phyloP scores from a whole-genome alignment of 35 echinoderm and acorn worm genomes.

The Hemicentrotus pulcherrimus region DNA sequence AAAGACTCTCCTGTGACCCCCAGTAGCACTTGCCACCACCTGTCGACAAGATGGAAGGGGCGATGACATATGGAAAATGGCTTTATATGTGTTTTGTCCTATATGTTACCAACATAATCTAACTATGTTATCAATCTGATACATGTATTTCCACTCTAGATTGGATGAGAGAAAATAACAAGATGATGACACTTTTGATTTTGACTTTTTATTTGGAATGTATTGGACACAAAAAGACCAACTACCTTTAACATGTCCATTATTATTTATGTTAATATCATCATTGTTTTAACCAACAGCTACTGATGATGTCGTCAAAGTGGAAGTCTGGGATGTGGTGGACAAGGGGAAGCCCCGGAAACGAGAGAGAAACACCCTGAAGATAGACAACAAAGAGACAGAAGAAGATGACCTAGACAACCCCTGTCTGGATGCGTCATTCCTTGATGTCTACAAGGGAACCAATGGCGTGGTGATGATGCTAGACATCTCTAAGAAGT shows the following conservation, averaged over 20 bases:
- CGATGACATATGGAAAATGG: no score
- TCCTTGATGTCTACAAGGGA: slow-evolving; percentile 97
- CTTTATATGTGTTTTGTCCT: no score
- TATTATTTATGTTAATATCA: background rate
- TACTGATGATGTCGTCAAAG: slow-evolving; percentile 97
- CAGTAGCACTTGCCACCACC: no score
- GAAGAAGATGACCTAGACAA: slow-evolving; percentile 49
- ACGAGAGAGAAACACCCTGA: slow-evolving; percentile 70
- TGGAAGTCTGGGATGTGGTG: slow-evolving; percentile 97
- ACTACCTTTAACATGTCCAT: background rate
- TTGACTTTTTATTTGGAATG: background rate
- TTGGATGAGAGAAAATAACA: no score
- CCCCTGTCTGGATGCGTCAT: slow-evolving; percentile 90
- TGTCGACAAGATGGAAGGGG: no score
- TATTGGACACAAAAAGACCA: background rate
- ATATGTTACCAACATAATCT: no score
- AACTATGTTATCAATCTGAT: no score
- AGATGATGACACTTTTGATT: no score
- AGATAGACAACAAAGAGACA: slow-evolving; percentile 70
- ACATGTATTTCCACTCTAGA: no score
- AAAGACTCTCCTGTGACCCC: no score
- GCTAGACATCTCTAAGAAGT: slow-evolving; percentile 93
- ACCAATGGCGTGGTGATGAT: slow-evolving; percentile 95
- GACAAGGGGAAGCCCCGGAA: slow-evolving; percentile 91
- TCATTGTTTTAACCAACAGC: slow-evolving; percentile 36